Evolutionary conservation across 2,113 vertebrate species (phyloP).

Genomic region (Hippopotamus amphibius): DNA sequence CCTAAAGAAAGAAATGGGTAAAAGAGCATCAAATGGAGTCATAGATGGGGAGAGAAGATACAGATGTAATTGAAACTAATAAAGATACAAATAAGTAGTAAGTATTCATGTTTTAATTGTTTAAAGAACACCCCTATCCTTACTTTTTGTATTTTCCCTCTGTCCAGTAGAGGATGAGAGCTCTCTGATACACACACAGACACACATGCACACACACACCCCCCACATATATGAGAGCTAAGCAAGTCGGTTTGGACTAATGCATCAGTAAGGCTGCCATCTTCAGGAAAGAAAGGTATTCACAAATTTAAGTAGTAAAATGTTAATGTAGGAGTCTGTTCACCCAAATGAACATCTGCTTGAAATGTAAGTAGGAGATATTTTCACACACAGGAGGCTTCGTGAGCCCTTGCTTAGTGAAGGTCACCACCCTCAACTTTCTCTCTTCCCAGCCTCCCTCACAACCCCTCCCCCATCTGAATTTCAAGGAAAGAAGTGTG

Average conservation of each 20-base stretch:
- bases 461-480: neutral
- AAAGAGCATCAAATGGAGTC: no score
- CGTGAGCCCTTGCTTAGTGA: neutral
- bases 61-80: neutral
- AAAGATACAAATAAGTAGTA: neutral
- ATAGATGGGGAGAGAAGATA: no score
- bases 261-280: neutral
- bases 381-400: neutral
- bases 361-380: neutral
- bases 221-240: neutral
- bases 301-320: conserved; percentile 25
- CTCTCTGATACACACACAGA: neutral
- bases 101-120: neutral
- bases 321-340: neutral
- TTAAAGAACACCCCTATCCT: neutral
- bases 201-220: neutral
- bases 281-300: neutral
- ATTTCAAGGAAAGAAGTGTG: neutral
- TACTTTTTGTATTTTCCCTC: conserved; percentile 15
- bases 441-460: neutral
- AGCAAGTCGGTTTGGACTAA: neutral
- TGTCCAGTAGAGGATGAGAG: neutral
- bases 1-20: no score
- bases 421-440: neutral
- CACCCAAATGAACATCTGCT: neutral